phyloP scores from a whole-genome alignment of 2,113 vertebrate genomes.

The Eclectus roratus region DNA sequence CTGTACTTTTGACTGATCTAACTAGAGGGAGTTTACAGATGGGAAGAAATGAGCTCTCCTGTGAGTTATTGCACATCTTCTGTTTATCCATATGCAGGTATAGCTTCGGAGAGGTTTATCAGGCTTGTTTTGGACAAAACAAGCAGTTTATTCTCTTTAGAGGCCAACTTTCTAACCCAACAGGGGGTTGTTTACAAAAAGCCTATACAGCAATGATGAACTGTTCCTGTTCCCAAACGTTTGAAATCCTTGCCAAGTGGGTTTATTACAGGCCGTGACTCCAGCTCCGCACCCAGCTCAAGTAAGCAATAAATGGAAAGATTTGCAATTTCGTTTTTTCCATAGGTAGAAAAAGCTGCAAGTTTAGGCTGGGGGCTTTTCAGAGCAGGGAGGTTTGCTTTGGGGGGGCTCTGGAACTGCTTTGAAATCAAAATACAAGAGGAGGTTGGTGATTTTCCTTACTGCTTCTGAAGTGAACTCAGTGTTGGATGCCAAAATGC shows the following conservation, averaged over 20 bases:
- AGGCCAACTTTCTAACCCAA: slow-evolving; percentile 72
- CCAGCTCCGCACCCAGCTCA: slow-evolving; percentile 39
- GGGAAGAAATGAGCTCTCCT: slow-evolving; percentile 19
- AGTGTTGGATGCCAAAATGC: neutral
- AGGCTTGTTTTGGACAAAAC: slow-evolving; percentile 72
- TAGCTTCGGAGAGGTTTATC: slow-evolving; percentile 64
- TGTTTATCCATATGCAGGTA: slow-evolving; percentile 66
- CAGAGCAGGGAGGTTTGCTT: slow-evolving; percentile 13
- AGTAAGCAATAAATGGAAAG: slow-evolving; percentile 71
- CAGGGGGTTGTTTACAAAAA: slow-evolving; percentile 73
- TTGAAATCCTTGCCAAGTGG: slow-evolving; percentile 64
- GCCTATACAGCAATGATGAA: slow-evolving; percentile 57
- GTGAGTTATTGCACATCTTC: slow-evolving; percentile 58
- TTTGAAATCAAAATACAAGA: slow-evolving; percentile 42
- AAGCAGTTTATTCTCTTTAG: slow-evolving; percentile 68
- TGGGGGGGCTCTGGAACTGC: neutral
- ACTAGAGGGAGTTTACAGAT: slow-evolving; percentile 39
- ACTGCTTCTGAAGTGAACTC: slow-evolving; percentile 44
- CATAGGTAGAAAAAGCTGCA: slow-evolving; percentile 45
- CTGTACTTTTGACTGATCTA: neutral
- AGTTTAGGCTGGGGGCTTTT: slow-evolving; percentile 37
- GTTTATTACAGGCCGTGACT: slow-evolving; percentile 69
- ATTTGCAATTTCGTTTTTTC: slow-evolving; percentile 34
- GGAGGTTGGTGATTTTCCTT: slow-evolving; percentile 10
- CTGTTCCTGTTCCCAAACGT: slow-evolving; percentile 61